Evolutionary conservation across 2,888 invertebrate species (phyloP), one percentile per base, ranked within the genome.

Genomic region (Cerceris rybyensis): DNA sequence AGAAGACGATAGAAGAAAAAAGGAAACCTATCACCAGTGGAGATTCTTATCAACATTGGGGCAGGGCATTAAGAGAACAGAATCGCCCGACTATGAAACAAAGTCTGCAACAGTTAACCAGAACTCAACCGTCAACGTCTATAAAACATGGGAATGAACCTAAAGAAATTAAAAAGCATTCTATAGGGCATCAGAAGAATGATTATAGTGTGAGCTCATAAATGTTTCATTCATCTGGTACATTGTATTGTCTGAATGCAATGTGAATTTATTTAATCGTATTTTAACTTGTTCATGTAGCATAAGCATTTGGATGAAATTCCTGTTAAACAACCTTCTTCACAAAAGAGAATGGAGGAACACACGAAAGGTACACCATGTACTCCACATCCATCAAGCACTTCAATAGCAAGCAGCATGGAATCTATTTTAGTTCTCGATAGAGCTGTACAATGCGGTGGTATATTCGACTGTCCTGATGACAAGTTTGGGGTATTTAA

Each of bases 381-480:
- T 50, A 78, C 81, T 4, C 57, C 66, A 1, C 75, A 83, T 74
- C 84, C 87, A 8, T 86, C 87, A 0, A 69, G 74, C 0, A 83
- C 81, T 6, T 87, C 88, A 7, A 65, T 85, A 41, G 75, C 80
- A 42, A 86, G 82, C 52, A 82, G 77, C 39, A 59, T 81, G 43
- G 82, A 87, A 9, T 83, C 87, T 28, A 67, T 88, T n/a, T 64
- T 84, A 13, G 90, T 90, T 6, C 54, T 68, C 7, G 90, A 90
- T 46, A 83, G 73, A 77, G 86, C 74, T 11, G 80, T 87, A 2
- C 90, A 90, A 75, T 87, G 83, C 63, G 81, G 82, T 7, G 86
- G 85, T 41, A 79, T 87, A 66, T 88, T 84, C 61, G 84, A 87
- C 39, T 72, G 64, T 57, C 61, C 66, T 0, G 81, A 85, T 39